These are phyloP conservation scores for Perca schrenkii DNA, from an alignment of 2,113 vertebrate species.

Conservation along the genomic window DNA sequence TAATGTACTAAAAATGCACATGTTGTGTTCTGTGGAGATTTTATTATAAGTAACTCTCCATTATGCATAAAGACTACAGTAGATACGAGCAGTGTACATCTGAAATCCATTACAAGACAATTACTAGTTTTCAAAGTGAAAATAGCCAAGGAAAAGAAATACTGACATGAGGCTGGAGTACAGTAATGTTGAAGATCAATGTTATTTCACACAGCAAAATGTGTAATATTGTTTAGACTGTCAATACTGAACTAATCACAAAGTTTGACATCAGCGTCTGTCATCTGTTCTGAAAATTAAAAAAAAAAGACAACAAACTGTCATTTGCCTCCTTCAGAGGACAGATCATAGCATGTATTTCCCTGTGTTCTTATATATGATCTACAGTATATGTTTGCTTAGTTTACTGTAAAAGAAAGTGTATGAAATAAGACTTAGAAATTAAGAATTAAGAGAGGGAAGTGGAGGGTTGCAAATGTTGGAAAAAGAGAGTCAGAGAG, in stretches of 20 bases:
- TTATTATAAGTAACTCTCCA: background rate
- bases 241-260: background rate
- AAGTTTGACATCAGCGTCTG: background rate
- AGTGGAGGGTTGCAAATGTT: slow-evolving; percentile 5
- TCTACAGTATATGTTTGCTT: background rate
- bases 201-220: slow-evolving; percentile 12
- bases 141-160: background rate
- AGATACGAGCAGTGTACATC: slow-evolving; percentile 7
- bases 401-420: background rate
- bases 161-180: background rate
- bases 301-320: background rate
- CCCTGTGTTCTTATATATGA: background rate
- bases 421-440: background rate
- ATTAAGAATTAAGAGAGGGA: background rate
- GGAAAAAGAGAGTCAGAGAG: slow-evolving; percentile 33
- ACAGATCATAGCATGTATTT: too few relatives aligned
- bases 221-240: slow-evolving; percentile 18
- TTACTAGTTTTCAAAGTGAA: slow-evolving; percentile 26
- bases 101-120: slow-evolving; percentile 21
- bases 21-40: background rate
- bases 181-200: background rate
- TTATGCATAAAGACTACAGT: slow-evolving; percentile 11
- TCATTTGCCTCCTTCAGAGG: too few relatives aligned
- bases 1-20: background rate
- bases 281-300: background rate